Evolutionary conservation across 2,113 vertebrate genomes (phyloP).

Genomic region (Todiramphus saurophagus): DNA sequence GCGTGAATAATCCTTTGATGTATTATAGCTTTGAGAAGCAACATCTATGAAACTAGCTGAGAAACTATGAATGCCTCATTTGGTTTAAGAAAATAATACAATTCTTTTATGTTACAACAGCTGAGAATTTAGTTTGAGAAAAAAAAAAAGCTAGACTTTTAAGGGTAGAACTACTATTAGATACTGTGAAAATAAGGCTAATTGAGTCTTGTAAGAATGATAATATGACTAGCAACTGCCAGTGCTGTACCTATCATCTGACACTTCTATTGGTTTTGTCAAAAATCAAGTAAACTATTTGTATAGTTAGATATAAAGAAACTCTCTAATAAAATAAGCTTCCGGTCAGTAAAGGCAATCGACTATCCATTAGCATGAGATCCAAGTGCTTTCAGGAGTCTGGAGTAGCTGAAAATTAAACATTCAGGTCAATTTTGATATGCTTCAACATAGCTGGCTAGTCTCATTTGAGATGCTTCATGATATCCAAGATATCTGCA

Average conservation of each 20-base stretch:
- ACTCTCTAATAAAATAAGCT: not conserved
- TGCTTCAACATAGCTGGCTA: not conserved
- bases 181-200: not conserved
- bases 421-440: not conserved
- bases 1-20: not conserved
- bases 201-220: not conserved
- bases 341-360: not conserved
- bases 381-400: not conserved
- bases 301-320: not conserved
- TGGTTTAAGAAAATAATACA: not conserved
- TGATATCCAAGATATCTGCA: not conserved
- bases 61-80: not conserved
- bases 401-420: not conserved
- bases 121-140: not conserved
- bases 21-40: not conserved
- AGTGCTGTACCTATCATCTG: not conserved
- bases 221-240: not conserved
- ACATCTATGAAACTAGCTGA: not conserved
- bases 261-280: not conserved
- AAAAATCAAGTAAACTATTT: not conserved
- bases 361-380: not conserved
- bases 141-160: not conserved
- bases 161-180: not conserved
- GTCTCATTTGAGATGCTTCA: not conserved
- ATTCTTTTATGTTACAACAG: not conserved